Base-by-base conservation (phyloP, 1,140 invertebrate genomes). In the Sinella curviseta region DNA sequence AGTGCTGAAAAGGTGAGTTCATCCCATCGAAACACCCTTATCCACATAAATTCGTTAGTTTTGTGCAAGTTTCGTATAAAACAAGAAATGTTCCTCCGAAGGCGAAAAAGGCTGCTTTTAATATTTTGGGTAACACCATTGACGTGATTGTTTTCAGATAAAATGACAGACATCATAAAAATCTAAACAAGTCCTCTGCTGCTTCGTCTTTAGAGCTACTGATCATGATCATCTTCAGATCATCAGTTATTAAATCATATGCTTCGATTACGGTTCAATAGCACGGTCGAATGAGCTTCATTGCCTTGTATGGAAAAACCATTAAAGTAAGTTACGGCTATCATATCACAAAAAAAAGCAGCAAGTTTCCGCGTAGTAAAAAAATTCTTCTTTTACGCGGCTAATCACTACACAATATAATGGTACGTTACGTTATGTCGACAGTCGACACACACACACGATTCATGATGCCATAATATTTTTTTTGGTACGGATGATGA, bases 111-210 rank as follows among this genome's bases (percentile, higher is more conserved):
- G n/a, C n/a, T 60, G 24, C 55, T 4, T 26, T 26, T 60, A 30
- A 70, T 33, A 31, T 33, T 70, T 70, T 17, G 24, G 65, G 65
- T 70, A 31, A 33, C 65, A 70, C 65, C 26, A 70, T 33, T 70
- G 8, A 70, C 12, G 31, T 70, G 65, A 70, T 70, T 12, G 1
- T 70, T 33, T 70, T 12, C 8, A 31, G 65, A 70, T 70, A 70
- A 70, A 70, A 33, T 70, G 65, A 70, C 65, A 70, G 65, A 70
- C 8, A 70, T 70, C 65, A 70, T 70, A 70, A 60, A 60, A 60
- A 60, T 60, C 55, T 60, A 60, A 60, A 60, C 55, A 60, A 60
- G 55, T 60, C 24, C 14, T 60, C 55, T 60, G 12, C 55, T 60
- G n/a, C n/a, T n/a, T n/a, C n/a, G n/a, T n/a, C n/a, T n/a, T n/a